Base-by-base conservation (phyloP, 2,888 invertebrate species). In the Peribatodes rhomboidaria region DNA sequence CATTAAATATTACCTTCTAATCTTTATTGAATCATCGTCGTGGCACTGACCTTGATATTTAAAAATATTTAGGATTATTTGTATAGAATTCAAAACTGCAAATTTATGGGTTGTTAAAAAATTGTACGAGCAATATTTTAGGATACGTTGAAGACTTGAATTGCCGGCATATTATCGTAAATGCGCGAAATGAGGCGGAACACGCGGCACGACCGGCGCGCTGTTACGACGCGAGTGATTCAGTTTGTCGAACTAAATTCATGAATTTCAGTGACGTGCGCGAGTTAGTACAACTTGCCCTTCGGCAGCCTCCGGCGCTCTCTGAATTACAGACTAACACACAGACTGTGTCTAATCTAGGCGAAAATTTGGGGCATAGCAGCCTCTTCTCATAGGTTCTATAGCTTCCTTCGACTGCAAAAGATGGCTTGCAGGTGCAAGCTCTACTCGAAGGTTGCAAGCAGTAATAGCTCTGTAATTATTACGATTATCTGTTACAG, bases 61-160 rank as follows among this genome's bases (percentile, higher is more conserved):
- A 37, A 50, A 58, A 37, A 54, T 56, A 53, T 47, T 33, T 37
- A 2, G 13, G 16, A 59, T 57, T 67, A 56, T 64, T 56, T 61
- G 35, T 60, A 37, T 9, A 46, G 22, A 49, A 18, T 37, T 47
- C 6, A 27, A 46, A 64, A 46, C 37, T 44, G 8, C 41, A n/a
- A 59, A 63, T 64, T 62, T 65, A 66, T 41, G 57, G 16, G 62
- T 58, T 57, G 54, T 63, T 61, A 33, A 56, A 64, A 46, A 64
- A 39, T 44, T 61, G 37, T 49, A 67, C 20, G 54, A 47, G 61
- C 57, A 57, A 59, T 64, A 69, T 65, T 69, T 65, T 58, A 61
- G 27, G 20, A 46, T 42, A 68, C 59, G 61, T 61, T 58, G 58
- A 61, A 54, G 16, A 44, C 35, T 54, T 33, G 56, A 59, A 37